A percentile compares a stretch with the other conserved stretches of the same genome.
Evolutionary conservation across 2,797 vertebrate species (phyloP).

Genomic region (Oryzias sinensis): DNA sequence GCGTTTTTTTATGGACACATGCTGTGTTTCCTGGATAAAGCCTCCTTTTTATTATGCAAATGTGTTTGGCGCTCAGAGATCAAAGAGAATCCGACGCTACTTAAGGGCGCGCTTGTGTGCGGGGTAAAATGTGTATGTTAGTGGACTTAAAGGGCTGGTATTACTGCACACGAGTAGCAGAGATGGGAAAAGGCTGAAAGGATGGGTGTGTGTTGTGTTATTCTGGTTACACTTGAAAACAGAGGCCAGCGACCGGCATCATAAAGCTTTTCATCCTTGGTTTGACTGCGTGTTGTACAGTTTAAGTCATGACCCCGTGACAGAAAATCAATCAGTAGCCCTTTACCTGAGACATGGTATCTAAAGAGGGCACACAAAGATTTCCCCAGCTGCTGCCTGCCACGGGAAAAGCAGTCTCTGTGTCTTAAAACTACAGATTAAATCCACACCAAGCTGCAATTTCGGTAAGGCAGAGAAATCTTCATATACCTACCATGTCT

Average conservation of each 20-base stretch:
- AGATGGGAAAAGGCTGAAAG: conserved; percentile 1
- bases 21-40: conserved; percentile 61
- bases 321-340: conserved; percentile 66
- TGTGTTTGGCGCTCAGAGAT: conserved; percentile 32
- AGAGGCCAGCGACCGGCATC: conserved; percentile 30
- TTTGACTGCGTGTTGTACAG: conserved; percentile 36
- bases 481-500: background rate
- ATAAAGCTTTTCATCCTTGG: conserved; percentile 46
- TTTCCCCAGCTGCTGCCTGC: conserved; percentile 38
- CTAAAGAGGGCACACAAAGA: conserved; percentile 44
- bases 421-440: conserved; percentile 29
- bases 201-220: conserved; percentile 21
- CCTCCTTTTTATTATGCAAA: conserved; percentile 66
- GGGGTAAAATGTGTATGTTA: background rate
- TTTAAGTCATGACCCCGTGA: conserved; percentile 55
- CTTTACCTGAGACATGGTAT: conserved; percentile 47
- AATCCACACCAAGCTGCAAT: conserved; percentile 20
- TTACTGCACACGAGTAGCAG: conserved; percentile 7
- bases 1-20: conserved; percentile 50
- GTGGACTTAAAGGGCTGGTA: background rate
- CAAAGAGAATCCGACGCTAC: conserved; percentile 30
- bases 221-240: conserved; percentile 25
- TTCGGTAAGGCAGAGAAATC: conserved; percentile 7
- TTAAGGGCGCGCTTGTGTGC: conserved; percentile 1
- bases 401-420: conserved; percentile 28